Conservation (phyloP, 1,140 invertebrate species). For the Hyposmocoma kahamanoa region DNA sequence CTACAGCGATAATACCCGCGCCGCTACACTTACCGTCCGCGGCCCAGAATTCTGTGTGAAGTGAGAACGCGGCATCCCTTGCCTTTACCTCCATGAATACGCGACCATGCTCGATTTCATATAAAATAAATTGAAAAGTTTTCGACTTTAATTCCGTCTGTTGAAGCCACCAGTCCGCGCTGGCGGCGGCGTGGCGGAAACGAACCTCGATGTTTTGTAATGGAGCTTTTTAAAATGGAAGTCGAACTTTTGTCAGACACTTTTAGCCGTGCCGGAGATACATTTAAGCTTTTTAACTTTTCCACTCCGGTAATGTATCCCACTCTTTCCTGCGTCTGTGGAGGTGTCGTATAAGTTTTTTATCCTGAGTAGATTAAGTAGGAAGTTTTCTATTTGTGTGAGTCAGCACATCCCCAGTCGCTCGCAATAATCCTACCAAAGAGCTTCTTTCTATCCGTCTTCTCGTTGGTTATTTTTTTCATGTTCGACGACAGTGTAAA, state of each 20-base stretch:
- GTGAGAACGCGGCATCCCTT: not conserved
- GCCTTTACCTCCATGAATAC: conserved; percentile 10
- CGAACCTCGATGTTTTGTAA: conserved; percentile 72
- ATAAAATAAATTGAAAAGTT: conserved; percentile 58
- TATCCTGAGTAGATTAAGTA: conserved; percentile 47
- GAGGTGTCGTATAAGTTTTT: conserved; percentile 59
- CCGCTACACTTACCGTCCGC: too few relatives aligned
- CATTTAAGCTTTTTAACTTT: conserved; percentile 75
- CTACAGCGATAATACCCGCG: too few relatives aligned
- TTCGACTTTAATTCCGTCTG: conserved; percentile 53
- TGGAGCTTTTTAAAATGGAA: conserved; percentile 74
- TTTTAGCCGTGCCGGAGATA: conserved; percentile 71
- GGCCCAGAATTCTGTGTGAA: too few relatives aligned
- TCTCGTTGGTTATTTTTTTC: conserved; percentile 34
- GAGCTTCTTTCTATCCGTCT: conserved; percentile 35
- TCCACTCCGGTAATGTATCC: conserved; percentile 72
- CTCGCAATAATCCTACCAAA: conserved; percentile 45
- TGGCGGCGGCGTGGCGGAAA: conserved; percentile 55
- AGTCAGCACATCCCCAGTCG: conserved; percentile 33
- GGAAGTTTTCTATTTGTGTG: conserved; percentile 50
- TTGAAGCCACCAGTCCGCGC: conserved; percentile 38
- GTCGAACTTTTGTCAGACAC: conserved; percentile 73
- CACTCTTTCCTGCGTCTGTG: conserved; percentile 51
- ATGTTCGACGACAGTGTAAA: conserved; percentile 46
- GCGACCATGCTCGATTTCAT: conserved; percentile 35